Conservation (phyloP, 2,888 invertebrate genomes). For the Lithodes maja region DNA sequence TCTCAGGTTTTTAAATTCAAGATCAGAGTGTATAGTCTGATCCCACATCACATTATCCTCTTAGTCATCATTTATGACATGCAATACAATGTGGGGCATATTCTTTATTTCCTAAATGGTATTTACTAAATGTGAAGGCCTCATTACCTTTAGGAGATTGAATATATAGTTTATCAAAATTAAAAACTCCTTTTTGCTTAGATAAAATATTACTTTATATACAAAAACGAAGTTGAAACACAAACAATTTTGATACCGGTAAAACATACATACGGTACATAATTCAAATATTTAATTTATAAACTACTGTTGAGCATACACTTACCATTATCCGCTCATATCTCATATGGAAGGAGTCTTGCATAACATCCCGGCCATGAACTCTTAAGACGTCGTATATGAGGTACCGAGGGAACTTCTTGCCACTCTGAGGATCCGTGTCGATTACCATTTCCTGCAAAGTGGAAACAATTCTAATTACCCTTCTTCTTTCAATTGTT, state of each 20-base stretch:
- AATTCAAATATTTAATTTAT: neutral
- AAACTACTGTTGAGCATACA: neutral
- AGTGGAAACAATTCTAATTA: neutral
- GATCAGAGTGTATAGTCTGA: too few relatives aligned
- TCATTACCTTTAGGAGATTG: too few relatives aligned
- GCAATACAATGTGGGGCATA: too few relatives aligned
- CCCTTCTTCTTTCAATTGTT: neutral
- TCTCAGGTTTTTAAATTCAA: too few relatives aligned
- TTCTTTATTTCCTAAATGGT: too few relatives aligned
- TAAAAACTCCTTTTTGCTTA: too few relatives aligned
- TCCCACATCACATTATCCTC: too few relatives aligned
- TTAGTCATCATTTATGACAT: too few relatives aligned
- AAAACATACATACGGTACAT: neutral
- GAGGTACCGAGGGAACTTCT: slow-evolving; percentile 89
- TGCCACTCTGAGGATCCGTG: slow-evolving; percentile 80
- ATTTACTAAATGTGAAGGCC: too few relatives aligned
- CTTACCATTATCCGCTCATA: slow-evolving; percentile 82
- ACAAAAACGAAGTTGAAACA: too few relatives aligned
- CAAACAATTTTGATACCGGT: neutral
- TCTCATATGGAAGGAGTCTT: slow-evolving; percentile 85
- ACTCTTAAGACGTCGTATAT: slow-evolving; percentile 95
- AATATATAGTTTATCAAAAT: too few relatives aligned
- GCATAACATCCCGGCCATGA: slow-evolving; percentile 85
- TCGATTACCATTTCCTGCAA: slow-evolving; percentile 97
- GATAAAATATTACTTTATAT: too few relatives aligned